A percentile compares a stretch with the other conserved stretches of the same genome.
Evolutionary conservation across 1,140 invertebrate genomes (phyloP).

Genomic region (Caenorhabditis briggsae): DNA sequence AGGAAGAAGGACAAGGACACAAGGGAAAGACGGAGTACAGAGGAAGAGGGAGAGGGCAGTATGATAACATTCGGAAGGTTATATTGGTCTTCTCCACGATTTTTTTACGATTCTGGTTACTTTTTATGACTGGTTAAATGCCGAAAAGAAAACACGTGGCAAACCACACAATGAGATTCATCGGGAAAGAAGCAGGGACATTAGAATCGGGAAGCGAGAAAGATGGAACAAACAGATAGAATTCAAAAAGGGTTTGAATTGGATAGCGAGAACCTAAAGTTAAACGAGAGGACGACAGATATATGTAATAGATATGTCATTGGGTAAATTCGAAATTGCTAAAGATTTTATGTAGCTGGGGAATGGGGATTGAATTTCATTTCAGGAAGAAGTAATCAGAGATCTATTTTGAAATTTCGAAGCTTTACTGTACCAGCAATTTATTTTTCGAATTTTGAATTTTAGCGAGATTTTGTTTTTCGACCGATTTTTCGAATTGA

Average conservation of each 20-base stretch:
- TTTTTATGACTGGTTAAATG: too few species aligned
- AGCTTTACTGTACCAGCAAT: too few species aligned
- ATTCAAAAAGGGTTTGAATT: not conserved
- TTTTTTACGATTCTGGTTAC: too few species aligned
- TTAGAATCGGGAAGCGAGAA: slow-evolving; percentile 10
- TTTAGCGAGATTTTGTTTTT: not conserved
- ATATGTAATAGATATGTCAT: not conserved
- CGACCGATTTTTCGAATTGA: too few species aligned
- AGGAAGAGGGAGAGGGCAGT: not conserved
- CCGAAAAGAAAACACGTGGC: not conserved
- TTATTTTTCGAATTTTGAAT: not conserved
- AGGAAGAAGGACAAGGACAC: not conserved
- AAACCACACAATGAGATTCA: not conserved
- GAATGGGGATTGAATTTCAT: too few species aligned
- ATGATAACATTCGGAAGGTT: not conserved
- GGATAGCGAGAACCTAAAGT: too few species aligned
- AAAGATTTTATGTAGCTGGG: not conserved
- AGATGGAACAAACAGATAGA: not conserved
- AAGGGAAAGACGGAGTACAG: not conserved
- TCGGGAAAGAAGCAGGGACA: not conserved
- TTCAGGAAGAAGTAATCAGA: too few species aligned
- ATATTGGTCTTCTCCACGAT: not conserved
- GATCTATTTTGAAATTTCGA: too few species aligned
- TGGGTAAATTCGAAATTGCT: too few species aligned
- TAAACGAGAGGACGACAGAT: not conserved